phyloP scores from a whole-genome alignment of 2,113 vertebrate genomes.

The Carassius gibelio region DNA sequence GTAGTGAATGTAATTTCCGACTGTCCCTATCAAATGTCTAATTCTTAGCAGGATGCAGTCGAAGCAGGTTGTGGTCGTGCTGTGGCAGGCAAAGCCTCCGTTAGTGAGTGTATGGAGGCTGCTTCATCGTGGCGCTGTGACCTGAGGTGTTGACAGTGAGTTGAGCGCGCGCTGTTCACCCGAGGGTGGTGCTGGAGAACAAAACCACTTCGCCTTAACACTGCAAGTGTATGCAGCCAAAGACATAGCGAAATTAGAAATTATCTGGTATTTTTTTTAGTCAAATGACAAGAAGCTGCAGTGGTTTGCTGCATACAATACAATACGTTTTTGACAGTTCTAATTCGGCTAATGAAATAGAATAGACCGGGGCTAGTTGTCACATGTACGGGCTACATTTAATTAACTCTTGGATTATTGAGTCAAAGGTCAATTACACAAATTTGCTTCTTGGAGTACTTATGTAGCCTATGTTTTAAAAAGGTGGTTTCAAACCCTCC shows the following conservation, averaged over 20 bases:
- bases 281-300: neutral
- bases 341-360: neutral
- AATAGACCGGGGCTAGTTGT: neutral
- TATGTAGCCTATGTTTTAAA: neutral
- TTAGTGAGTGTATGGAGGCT: slow-evolving; percentile 58
- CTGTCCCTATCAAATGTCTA: neutral
- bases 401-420: neutral
- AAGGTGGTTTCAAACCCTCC: neutral
- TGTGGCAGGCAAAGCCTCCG: slow-evolving; percentile 29
- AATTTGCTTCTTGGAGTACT: neutral
- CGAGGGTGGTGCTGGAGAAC: slow-evolving; percentile 62
- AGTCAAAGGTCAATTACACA: neutral
- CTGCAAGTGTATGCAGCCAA: neutral
- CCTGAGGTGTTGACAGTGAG: slow-evolving; percentile 52
- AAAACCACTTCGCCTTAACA: slow-evolving; percentile 20
- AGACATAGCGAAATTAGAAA: neutral
- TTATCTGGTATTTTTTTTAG: neutral
- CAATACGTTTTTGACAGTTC: neutral
- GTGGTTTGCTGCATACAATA: neutral
- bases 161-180: slow-evolving; percentile 67
- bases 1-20: neutral
- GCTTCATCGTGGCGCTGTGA: slow-evolving; percentile 56
- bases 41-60: neutral
- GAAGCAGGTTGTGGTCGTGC: neutral
- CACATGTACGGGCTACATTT: neutral